Base-by-base conservation (phyloP, 2,888 invertebrate genomes). In the Acronicta psi region DNA sequence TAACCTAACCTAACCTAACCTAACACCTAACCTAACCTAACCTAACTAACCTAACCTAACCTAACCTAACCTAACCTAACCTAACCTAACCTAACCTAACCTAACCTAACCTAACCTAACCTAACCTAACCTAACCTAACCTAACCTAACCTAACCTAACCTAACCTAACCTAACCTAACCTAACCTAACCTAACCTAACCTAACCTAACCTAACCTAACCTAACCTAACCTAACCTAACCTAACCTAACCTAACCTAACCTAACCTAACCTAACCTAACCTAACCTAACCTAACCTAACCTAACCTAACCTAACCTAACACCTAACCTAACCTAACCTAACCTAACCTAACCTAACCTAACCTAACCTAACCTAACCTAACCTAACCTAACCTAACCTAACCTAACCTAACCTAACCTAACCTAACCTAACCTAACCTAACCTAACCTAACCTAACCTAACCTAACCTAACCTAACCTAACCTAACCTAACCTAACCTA, bases 31-130 rank as follows among this genome's bases (percentile, higher is more conserved):
- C 63, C 64, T 63, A 66, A 69, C 64, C 66, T 64, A 67, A 69
- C 63, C 66, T 65, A 68, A 73, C 66, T 69, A 69, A 73, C 64
- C 68, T 68, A 72, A 72, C 68, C 65, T 68, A 71, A 69, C 68
- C 68, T 69, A 72, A 72, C 68, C 72, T 73, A 73, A 69, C 73
- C 70, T 70, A 71, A 73, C 69, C 73, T 61, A 61, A 51, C 61
- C 51, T 51, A 60, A 66, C 55, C 60, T 60, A 60, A 60, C 60
- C 61, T 62, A 62, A 62, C 61, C 56, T 62, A 62, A 62, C 61
- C 61, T 52, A 56, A 61, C 61, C 61, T 61, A 61, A 61, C 61
- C 61, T 61, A 61, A 56, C 56, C 61, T 56, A 61, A 61, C 61
- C 61, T 56, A 61, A 61, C 56, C 61, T 52, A 61, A 56, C 61